phyloP scores from a whole-genome alignment of 2,888 invertebrate genomes.

The Watsonalla binaria region DNA sequence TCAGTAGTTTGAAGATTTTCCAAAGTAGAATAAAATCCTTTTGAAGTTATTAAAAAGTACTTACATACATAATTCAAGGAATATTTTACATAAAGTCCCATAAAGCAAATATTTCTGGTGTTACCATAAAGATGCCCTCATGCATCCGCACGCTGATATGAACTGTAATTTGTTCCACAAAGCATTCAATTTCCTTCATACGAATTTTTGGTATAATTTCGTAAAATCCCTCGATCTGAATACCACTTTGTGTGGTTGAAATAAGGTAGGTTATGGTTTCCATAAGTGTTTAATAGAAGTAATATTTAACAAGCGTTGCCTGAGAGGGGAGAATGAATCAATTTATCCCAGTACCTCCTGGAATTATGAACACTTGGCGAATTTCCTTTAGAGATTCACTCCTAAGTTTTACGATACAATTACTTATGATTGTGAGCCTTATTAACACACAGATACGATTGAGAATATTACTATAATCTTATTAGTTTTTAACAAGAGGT shows the following conservation, averaged over 20 bases:
- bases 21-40: too few relatives aligned
- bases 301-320: slow-evolving; percentile 17
- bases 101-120: not conserved
- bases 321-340: slow-evolving; percentile 44
- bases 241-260: not conserved
- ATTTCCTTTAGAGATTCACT: slow-evolving; percentile 21
- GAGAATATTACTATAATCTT: too few relatives aligned
- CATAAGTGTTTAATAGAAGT: not conserved
- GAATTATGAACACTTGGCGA: slow-evolving; percentile 17
- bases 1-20: too few relatives aligned
- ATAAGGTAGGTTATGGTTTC: not conserved
- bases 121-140: not conserved
- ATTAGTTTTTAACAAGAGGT: too few relatives aligned
- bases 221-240: not conserved
- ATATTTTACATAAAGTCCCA: not conserved
- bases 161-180: slow-evolving; percentile 5
- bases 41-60: too few relatives aligned
- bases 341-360: slow-evolving; percentile 29
- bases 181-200: slow-evolving; percentile 10
- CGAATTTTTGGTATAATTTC: slow-evolving; percentile 10
- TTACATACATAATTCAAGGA: slow-evolving; percentile 20
- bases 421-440: not conserved
- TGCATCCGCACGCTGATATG: slow-evolving; percentile 2
- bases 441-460: not conserved
- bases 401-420: slow-evolving; percentile 1